Base-by-base conservation (phyloP, 2,797 vertebrate genomes). In the Falco naumanni region DNA sequence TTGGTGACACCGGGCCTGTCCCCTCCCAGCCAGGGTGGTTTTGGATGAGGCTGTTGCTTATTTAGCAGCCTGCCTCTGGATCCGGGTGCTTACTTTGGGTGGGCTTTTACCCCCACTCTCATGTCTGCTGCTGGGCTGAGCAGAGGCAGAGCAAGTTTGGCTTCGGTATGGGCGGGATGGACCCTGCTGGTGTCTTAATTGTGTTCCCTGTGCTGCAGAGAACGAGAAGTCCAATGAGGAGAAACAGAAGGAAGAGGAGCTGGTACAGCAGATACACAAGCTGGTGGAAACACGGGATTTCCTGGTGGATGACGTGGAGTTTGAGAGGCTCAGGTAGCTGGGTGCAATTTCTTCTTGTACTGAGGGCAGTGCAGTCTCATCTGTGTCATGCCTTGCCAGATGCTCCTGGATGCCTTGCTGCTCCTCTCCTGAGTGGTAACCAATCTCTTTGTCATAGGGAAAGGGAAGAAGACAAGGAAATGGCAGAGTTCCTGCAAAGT, bases 221-320 rank as follows among this genome's bases (percentile, higher is more conserved):
- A 98, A 97, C 5, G 98, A 98, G 71, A 99, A 99, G 89, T 98
- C 98, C 31, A 97, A 95, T 1, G 98, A 99, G 88, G 98, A 98
- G 95, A 96, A 96, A 39, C 97, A 98, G 91, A 97, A 89, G 69
- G 99, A 99, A 68, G 98, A 99, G 28, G 98, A 99, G 68, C 97
- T 99, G 59, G 98, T 99, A 68, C 98, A 98, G 87, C 98, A 98
- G 97, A 99, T 99, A 93, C 98, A 99, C 95, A 99, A 99, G 97
- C 98, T 99, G 96, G 99, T 99, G 98, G 99, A 99, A 96, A 99
- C 98, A 2, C 98, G 99, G 78, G 99, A 99, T 97, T 99, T 99
- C 96, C 97, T 99, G 24, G 99, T 99, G 97, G 99, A 99, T 1
- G 99, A 99, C 4, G 98, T 99, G 96, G 99, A 99, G 96, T 99